Conservation (phyloP, 2,888 invertebrate species). For the Drosophila kuntzei region DNA sequence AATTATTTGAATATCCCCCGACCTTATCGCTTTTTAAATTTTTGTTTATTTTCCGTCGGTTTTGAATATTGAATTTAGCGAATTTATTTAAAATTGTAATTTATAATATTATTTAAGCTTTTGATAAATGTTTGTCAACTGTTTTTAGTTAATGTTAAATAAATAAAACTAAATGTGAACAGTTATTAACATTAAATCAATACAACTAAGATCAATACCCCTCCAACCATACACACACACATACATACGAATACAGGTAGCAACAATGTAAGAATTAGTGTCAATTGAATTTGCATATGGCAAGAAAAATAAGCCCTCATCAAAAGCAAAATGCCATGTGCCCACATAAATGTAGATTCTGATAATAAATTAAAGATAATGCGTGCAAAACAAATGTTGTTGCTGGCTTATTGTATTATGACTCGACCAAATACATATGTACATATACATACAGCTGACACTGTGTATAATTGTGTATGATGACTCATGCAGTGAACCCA, state of each 20-base stretch:
- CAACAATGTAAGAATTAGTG: conserved; percentile 20
- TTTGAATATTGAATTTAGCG: no score
- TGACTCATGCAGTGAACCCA: conserved; percentile 37
- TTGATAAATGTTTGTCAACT: no score
- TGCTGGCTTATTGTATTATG: conserved; percentile 20
- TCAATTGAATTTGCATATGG: conserved; percentile 42
- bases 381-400: conserved; percentile 25
- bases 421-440: conserved; percentile 14
- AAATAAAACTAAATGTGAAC: no score
- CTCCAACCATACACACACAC: not conserved
- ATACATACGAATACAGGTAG: not conserved
- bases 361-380: conserved; percentile 40
- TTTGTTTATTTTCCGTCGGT: no score
- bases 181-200: conserved; percentile 1
- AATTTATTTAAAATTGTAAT: no score
- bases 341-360: conserved; percentile 36
- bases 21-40: no score
- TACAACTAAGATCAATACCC: not conserved
- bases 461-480: not conserved
- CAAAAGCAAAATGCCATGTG: conserved; percentile 27
- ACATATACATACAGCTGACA: not conserved
- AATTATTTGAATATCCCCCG: no score
- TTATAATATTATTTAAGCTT: no score
- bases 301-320: conserved; percentile 34
- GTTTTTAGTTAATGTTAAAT: no score